Evolutionary conservation across 1,140 invertebrate genomes (phyloP).

Genomic region (Heliconius eleuchia): DNA sequence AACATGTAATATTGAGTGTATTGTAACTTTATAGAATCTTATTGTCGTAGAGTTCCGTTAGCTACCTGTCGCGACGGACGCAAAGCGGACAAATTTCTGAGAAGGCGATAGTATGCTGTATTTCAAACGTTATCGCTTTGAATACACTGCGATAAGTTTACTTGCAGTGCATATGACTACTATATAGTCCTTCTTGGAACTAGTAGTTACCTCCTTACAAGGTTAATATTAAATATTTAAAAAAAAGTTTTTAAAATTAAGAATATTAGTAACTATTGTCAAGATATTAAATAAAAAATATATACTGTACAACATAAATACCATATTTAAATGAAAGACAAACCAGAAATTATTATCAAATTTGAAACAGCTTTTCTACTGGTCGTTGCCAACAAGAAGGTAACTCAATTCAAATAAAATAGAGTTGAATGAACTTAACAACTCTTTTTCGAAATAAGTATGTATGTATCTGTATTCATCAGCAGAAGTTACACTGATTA

Average conservation of each 20-base stretch:
- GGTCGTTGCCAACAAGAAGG: background rate
- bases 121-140: constrained; percentile 76
- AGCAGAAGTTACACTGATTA: constrained; percentile 73
- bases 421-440: constrained; percentile 65
- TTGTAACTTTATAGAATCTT: constrained; percentile 36
- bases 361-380: background rate
- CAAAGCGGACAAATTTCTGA: constrained; percentile 56
- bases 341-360: background rate
- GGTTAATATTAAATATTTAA: background rate
- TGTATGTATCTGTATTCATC: constrained; percentile 66
- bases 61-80: constrained; percentile 70
- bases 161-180: constrained; percentile 61
- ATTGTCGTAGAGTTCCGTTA: constrained; percentile 72
- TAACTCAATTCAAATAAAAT: constrained; percentile 13
- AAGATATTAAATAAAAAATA: no score
- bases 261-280: background rate
- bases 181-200: constrained; percentile 59
- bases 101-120: constrained; percentile 73
- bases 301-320: background rate
- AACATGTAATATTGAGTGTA: constrained; percentile 4
- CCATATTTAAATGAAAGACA: background rate
- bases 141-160: constrained; percentile 72
- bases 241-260: background rate
- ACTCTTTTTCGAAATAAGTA: constrained; percentile 55
- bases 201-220: constrained; percentile 37